These are phyloP conservation scores for Carposina sasakii DNA, from an alignment of 1,140 invertebrate genomes.

Conservation along the genomic window DNA sequence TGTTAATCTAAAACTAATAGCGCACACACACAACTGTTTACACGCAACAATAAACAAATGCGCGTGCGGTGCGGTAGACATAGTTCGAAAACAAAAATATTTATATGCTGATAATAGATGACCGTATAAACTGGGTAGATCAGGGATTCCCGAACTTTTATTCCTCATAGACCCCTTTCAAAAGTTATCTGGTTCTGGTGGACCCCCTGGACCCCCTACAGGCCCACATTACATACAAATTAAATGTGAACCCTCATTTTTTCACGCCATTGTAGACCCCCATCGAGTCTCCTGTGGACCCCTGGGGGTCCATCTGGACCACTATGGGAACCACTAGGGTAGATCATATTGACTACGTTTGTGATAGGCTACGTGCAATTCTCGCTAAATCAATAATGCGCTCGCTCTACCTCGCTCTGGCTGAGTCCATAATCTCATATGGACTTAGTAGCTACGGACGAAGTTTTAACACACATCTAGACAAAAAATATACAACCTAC, in stretches of 20 bases:
- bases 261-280: no score
- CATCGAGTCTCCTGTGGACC: no score
- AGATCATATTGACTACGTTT: not conserved
- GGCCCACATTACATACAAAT: no score
- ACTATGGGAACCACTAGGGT: no score
- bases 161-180: no score
- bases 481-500: conserved; percentile 18
- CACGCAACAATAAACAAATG: not conserved
- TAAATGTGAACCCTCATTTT: no score
- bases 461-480: conserved; percentile 23
- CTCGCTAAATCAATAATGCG: conserved; percentile 1
- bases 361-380: not conserved
- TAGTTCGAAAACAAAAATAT: not conserved
- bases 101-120: conserved; percentile 2
- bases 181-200: no score
- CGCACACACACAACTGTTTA: not conserved
- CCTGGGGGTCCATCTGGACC: no score
- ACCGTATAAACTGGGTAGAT: conserved; percentile 1
- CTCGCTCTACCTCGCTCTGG: not conserved
- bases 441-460: conserved; percentile 3
- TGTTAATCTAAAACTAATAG: not conserved
- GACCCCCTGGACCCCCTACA: no score
- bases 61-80: not conserved
- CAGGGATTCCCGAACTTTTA: no score
- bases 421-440: not conserved